Conservation (phyloP, 2,888 invertebrate genomes). For the Antitype chi region DNA sequence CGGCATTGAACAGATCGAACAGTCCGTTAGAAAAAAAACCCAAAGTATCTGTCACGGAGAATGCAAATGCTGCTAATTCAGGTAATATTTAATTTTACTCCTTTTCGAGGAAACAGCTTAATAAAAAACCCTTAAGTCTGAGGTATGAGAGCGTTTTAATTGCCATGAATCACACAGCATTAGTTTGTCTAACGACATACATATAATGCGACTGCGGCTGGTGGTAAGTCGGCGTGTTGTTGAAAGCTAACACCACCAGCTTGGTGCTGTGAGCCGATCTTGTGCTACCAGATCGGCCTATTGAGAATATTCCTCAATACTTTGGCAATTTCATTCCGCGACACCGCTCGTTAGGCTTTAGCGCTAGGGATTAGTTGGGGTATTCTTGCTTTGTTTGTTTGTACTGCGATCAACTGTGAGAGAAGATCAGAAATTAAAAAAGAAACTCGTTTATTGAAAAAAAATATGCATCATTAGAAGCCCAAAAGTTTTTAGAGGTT, state of each 20-base stretch:
- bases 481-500: no score
- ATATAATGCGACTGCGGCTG: background rate
- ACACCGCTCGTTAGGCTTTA: no score
- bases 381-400: no score
- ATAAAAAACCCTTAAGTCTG: background rate
- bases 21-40: conserved; percentile 51
- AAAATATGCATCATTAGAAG: no score
- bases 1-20: conserved; percentile 7
- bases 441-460: no score
- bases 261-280: no score
- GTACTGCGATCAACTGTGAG: no score
- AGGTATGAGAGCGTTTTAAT: background rate
- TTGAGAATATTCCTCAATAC: background rate
- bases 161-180: background rate
- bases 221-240: background rate
- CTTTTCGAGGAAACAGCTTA: background rate
- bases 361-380: no score
- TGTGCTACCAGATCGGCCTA: background rate
- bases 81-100: conserved; percentile 59
- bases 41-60: conserved; percentile 25
- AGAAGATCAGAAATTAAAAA: no score
- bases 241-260: background rate
- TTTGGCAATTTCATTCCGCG: background rate
- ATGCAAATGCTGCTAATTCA: conserved; percentile 54
- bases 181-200: background rate